phyloP scores from a whole-genome alignment of 2,888 invertebrate species.

The Noctuana brunneofusca region DNA sequence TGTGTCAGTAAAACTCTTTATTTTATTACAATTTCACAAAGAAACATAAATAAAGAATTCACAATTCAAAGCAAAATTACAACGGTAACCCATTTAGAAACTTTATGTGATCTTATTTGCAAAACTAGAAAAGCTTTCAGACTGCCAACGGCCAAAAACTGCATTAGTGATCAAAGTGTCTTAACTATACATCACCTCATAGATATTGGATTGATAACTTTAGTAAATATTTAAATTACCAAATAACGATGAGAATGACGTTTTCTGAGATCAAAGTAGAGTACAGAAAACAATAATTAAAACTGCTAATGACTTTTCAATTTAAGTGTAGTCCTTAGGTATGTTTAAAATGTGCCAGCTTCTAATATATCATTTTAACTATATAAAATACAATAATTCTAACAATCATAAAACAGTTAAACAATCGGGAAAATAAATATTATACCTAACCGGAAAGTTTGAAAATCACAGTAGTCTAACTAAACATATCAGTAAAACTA shows the following conservation, averaged over 20 bases:
- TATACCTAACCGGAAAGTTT: too few relatives aligned
- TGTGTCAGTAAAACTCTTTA: too few relatives aligned
- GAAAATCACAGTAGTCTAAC: neutral
- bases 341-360: neutral
- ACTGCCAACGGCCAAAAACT: neutral
- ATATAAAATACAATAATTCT: too few relatives aligned
- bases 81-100: neutral
- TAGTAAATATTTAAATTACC: neutral
- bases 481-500: neutral
- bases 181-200: neutral
- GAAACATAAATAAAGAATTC: too few relatives aligned
- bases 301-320: neutral
- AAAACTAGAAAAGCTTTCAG: neutral
- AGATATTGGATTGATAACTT: neutral
- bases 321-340: neutral
- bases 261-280: neutral
- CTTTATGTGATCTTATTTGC: neutral
- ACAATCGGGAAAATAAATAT: too few relatives aligned
- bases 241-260: neutral
- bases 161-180: neutral
- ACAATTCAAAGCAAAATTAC: too few relatives aligned
- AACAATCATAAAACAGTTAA: too few relatives aligned
- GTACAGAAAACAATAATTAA: neutral
- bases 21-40: too few relatives aligned
- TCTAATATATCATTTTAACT: neutral